phyloP scores from a whole-genome alignment of 2,888 invertebrate genomes.

The Autographa gamma region DNA sequence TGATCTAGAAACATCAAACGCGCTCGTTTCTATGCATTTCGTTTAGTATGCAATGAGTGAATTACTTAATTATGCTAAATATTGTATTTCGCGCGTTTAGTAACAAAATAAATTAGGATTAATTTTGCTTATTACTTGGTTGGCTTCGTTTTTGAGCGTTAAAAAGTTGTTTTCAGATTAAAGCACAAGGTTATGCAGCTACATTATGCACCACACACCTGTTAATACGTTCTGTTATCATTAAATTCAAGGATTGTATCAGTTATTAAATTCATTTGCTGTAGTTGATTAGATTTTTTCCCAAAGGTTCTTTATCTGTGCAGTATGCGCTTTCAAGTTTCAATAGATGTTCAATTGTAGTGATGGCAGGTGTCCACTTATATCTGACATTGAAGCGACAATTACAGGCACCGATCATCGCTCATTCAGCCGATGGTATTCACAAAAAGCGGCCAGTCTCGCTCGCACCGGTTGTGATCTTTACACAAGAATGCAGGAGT shows the following conservation, averaged over 20 bases:
- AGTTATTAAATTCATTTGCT: slow-evolving; percentile 22
- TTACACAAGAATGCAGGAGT: slow-evolving; percentile 37
- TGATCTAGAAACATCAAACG: slow-evolving; percentile 13
- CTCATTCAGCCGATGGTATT: slow-evolving; percentile 27
- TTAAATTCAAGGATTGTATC: slow-evolving; percentile 31
- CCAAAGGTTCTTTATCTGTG: slow-evolving; percentile 29
- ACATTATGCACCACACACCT: slow-evolving; percentile 14
- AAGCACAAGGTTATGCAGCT: slow-evolving; percentile 42
- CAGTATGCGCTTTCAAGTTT: slow-evolving; percentile 29
- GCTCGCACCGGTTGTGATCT: slow-evolving; percentile 44
- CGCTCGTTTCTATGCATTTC: slow-evolving; percentile 51
- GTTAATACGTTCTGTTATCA: slow-evolving; percentile 40
- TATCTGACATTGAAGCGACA: slow-evolving; percentile 43
- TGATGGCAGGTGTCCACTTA: slow-evolving; percentile 33
- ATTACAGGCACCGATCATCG: slow-evolving; percentile 41
- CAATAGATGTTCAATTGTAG: slow-evolving; percentile 21
- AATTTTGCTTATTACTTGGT: slow-evolving; percentile 29
- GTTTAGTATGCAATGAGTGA: slow-evolving; percentile 39
- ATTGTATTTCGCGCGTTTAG: slow-evolving; percentile 15
- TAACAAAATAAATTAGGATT: slow-evolving; percentile 30
- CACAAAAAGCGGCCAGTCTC: slow-evolving; percentile 39
- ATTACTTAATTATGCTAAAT: slow-evolving; percentile 40
- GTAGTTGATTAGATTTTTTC: slow-evolving; percentile 9
- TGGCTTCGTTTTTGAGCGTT: slow-evolving; percentile 26
- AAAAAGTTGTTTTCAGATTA: slow-evolving; percentile 38